Evolutionary conservation across 53 echinoderm and acorn worm species (phyloP), one percentile per base, ranked within the genome.

Genomic region (Apostichopus leukothele): DNA sequence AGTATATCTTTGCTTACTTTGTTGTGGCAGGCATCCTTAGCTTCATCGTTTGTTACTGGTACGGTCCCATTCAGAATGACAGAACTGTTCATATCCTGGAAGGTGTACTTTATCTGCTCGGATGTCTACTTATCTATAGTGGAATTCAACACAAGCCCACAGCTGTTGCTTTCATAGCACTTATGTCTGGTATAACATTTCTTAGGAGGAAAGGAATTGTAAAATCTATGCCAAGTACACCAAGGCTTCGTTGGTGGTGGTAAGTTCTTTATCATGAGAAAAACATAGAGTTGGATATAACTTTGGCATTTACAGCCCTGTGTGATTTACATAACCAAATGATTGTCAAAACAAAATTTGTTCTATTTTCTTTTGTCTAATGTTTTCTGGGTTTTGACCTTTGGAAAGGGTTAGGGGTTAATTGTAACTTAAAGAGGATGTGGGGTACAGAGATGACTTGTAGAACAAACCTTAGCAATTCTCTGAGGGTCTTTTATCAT

Each of bases 11-110:
- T 18, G 92, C 92, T 26, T 99, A 99, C 79, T 88, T 94, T 51
- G 92, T 92, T 52, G 84, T 93, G 6, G 86, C 99, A 5, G 93
- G 94, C 0, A 22, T 92, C 50, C 73, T 99, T 75, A 99, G 99
- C 85, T 99, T 99, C 21, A 93, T 90, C 5, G 96, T 99, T 54
- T 99, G 99, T 86, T 99, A 99, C 91, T 92, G 94, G 89, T 99
- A 96, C 19, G 99, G 99, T 10, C 99, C 99, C 0, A 93, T 94
- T 75, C 91, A 94, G 53, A 91, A 94, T 83, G 75, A 90, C 25
- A 93, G 99, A 7, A 94, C 99, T 14, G 84, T 93, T 66, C 94
- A 95, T 86, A 91, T 99, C 18, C 88, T 99, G 11, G 92, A 94
- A 60, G 89, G 94, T 76, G 76, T 88, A 19, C 76, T 99, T 0